A percentile compares a stretch with the other conserved stretches of the same genome.
phyloP scores from a whole-genome alignment of 2,797 vertebrate species.

The Pithecia hirsuta region DNA sequence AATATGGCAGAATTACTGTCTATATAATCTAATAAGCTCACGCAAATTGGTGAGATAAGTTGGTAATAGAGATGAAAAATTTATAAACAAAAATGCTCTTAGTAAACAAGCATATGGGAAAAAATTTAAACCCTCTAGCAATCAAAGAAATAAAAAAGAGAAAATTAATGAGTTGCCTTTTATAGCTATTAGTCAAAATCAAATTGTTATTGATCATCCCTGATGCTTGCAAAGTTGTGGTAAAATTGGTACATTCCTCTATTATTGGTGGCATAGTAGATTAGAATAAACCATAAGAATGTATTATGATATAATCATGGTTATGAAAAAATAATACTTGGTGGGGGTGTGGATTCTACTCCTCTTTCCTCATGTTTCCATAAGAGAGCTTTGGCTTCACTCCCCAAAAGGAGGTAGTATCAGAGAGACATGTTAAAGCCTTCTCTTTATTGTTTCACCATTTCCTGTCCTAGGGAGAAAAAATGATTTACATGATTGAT shows the following conservation, averaged over 20 bases:
- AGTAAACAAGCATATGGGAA: not conserved
- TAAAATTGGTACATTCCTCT: not conserved
- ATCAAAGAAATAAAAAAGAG: constrained; percentile 40
- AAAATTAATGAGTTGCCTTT: constrained; percentile 13
- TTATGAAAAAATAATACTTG: constrained; percentile 28
- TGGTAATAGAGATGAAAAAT: not conserved
- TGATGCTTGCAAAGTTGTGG: not conserved
- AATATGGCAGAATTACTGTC: not conserved
- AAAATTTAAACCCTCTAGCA: constrained; percentile 45
- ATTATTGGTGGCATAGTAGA: not conserved
- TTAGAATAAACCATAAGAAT: not conserved
- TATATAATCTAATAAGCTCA: not conserved
- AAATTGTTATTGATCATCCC: constrained; percentile 33
- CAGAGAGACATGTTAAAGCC: constrained; percentile 2
- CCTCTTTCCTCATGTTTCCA: not conserved
- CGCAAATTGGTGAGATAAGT: not conserved
- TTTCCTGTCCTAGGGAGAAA: constrained; percentile 5
- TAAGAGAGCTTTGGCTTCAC: not conserved
- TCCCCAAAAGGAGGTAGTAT: not conserved
- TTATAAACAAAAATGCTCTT: constrained; percentile 55
- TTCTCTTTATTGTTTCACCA: not conserved
- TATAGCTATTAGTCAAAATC: not conserved
- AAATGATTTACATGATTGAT: not conserved
- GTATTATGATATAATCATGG: not conserved
- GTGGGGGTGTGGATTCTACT: not conserved